These are phyloP conservation scores for Drosophila nr. fundita DNA, from an alignment of 2,888 invertebrate genomes.

Conservation along the genomic window DNA sequence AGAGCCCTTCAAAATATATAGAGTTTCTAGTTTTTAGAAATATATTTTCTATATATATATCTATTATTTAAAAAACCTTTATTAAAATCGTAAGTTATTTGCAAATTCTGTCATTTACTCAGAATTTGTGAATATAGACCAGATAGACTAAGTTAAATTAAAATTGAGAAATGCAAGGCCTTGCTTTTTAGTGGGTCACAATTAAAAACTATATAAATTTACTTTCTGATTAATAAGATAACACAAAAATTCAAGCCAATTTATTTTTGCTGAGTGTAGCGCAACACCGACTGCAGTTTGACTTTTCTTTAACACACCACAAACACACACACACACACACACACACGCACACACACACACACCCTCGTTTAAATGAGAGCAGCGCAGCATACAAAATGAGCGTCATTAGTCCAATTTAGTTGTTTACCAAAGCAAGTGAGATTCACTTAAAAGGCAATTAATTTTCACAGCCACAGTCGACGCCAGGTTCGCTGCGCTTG, in stretches of 20 bases:
- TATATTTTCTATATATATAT: neutral
- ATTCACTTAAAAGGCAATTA: conserved; percentile 85
- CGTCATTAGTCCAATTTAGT: conserved; percentile 83
- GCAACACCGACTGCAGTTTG: conserved; percentile 30
- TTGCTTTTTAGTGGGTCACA: no score
- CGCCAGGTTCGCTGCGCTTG: conserved; percentile 82
- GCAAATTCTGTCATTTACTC: neutral
- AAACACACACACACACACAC: conserved; percentile 3
- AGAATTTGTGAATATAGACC: neutral
- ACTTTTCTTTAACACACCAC: conserved; percentile 7
- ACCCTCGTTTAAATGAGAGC: conserved; percentile 28
- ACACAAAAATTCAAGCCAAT: neutral
- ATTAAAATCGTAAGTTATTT: neutral
- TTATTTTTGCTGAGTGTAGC: neutral
- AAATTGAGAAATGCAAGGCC: neutral
- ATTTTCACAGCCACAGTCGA: conserved; percentile 79
- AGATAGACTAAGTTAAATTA: neutral
- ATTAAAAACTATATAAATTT: no score
- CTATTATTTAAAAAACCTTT: neutral
- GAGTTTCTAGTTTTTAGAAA: neutral
- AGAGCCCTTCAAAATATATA: neutral
- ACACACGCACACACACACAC: conserved; percentile 1
- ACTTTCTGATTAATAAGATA: neutral
- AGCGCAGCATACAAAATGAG: conserved; percentile 74
- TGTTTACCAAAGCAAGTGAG: conserved; percentile 82